Percentiles rank a stretch among this genome's conserved stretches.
Conservation (phyloP, 1,140 invertebrate species). For the Pissodes strobi region DNA sequence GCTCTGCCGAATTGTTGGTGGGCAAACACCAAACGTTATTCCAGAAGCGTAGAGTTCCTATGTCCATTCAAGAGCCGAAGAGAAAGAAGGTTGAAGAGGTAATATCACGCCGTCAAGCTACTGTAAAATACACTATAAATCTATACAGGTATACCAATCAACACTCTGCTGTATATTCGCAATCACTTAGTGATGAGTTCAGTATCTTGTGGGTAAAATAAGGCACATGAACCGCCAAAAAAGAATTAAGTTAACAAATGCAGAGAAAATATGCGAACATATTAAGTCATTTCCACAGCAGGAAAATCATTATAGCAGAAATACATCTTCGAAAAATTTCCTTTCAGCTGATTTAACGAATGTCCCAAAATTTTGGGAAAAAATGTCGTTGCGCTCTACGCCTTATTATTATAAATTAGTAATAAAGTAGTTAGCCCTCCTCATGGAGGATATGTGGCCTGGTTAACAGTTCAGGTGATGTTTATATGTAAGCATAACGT, state of each 20-base stretch:
- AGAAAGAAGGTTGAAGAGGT: neutral
- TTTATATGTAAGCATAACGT: no score
- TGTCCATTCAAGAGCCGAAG: neutral
- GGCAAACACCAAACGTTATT: slow-evolving; percentile 1
- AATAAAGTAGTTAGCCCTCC: no score
- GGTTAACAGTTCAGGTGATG: no score
- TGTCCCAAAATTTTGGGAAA: no score
- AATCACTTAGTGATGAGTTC: slow-evolving; percentile 7
- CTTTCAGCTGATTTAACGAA: slow-evolving; percentile 2
- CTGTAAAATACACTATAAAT: slow-evolving; percentile 9
- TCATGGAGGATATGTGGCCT: no score
- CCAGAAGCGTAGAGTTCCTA: neutral
- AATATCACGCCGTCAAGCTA: neutral
- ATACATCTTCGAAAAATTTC: slow-evolving; percentile 12
- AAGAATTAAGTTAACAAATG: neutral
- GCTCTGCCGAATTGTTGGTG: slow-evolving; percentile 1
- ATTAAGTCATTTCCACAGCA: slow-evolving; percentile 3
- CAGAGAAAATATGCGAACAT: slow-evolving; percentile 5
- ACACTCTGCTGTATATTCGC: slow-evolving; percentile 9
- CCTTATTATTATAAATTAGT: no score
- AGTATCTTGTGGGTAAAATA: slow-evolving; percentile 4
- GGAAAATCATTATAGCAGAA: slow-evolving; percentile 18
- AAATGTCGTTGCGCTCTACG: no score
- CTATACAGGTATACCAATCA: neutral
- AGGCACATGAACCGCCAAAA: slow-evolving; percentile 8